Conservation (phyloP, 2,113 vertebrate genomes). For the Anoura caudifer region DNA sequence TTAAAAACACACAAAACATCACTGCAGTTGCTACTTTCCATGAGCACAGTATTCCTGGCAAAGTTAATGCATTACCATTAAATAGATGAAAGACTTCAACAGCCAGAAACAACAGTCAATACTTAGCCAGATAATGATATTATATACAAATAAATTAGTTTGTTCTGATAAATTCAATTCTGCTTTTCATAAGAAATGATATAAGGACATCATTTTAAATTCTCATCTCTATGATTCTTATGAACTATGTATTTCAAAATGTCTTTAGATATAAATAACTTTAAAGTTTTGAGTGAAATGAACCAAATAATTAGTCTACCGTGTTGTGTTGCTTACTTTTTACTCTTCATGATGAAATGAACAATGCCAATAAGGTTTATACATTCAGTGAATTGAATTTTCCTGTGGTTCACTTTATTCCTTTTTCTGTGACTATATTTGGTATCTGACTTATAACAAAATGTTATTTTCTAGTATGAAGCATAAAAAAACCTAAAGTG, state of each 20-base stretch:
- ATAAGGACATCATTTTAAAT: background rate
- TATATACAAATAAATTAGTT: background rate
- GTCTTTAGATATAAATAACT: background rate
- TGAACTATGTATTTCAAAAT: background rate
- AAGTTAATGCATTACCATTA: background rate
- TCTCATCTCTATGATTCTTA: background rate
- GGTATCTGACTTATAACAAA: background rate
- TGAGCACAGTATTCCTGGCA: background rate
- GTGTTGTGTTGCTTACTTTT: background rate
- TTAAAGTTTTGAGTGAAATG: background rate
- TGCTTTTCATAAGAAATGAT: background rate
- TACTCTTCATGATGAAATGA: conserved; percentile 4
- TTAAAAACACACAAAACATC: background rate
- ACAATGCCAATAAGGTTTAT: background rate
- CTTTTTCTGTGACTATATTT: background rate
- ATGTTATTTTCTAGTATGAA: background rate
- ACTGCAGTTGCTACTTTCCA: background rate
- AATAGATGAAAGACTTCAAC: background rate
- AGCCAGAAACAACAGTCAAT: background rate
- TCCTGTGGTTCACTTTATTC: background rate
- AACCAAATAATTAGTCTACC: background rate
- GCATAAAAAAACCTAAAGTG: background rate
- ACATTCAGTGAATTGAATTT: background rate
- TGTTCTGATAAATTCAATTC: background rate
- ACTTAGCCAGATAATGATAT: background rate